phyloP scores from a whole-genome alignment of 1,140 invertebrate species.

The Manduca sexta region DNA sequence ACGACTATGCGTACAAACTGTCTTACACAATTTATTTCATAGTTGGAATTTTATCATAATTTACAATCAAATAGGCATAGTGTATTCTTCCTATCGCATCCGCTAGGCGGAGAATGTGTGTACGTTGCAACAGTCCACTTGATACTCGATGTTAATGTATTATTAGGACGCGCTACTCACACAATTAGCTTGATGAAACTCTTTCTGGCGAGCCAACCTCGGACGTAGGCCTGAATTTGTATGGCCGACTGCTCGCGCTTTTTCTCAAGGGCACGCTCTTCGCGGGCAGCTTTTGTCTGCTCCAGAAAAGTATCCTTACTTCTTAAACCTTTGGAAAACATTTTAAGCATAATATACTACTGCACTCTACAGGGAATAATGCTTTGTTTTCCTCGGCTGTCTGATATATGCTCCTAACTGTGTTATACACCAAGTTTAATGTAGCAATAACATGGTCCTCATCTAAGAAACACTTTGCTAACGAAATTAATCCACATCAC shows the following conservation, averaged over 20 bases:
- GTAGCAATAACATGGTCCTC: neutral
- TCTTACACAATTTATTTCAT: no score
- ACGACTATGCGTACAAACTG: no score
- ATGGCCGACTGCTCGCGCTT: slow-evolving; percentile 81
- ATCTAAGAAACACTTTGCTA: neutral
- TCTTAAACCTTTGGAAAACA: slow-evolving; percentile 59
- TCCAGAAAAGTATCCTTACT: slow-evolving; percentile 79
- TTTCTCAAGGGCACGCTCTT: slow-evolving; percentile 88
- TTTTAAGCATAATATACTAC: slow-evolving; percentile 26
- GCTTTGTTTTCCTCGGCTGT: slow-evolving; percentile 47
- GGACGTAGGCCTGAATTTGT: slow-evolving; percentile 81
- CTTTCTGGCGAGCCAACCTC: slow-evolving; percentile 81
- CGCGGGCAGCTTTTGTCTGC: slow-evolving; percentile 89
- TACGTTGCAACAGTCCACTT: no score
- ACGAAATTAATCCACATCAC: neutral
- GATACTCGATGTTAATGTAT: no score
- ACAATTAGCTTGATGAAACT: slow-evolving; percentile 75
- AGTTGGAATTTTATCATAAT: no score
- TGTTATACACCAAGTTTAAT: neutral
- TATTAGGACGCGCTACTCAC: slow-evolving; percentile 65
- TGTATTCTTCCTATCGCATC: no score
- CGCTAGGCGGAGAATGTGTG: no score
- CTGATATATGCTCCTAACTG: slow-evolving; percentile 12
- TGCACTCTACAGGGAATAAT: slow-evolving; percentile 32
- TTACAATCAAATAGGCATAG: no score